phyloP scores from a whole-genome alignment of 1,140 invertebrate species.

The Tetraneura akinire region DNA sequence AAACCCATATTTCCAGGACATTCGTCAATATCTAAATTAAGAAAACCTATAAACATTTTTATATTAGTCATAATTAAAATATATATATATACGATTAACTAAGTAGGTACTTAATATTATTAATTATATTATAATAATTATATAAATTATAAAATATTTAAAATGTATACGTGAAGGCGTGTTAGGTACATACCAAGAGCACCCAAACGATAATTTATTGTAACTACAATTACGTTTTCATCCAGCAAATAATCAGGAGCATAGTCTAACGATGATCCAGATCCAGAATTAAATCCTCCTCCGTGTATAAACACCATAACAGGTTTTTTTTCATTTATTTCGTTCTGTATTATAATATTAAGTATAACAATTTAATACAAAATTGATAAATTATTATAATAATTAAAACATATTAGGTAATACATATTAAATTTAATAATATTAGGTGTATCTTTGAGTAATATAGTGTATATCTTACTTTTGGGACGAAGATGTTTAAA shows the following conservation, averaged over 20 bases:
- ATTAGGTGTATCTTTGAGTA: too few species aligned
- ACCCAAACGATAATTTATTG: conserved; percentile 77
- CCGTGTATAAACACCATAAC: conserved; percentile 71
- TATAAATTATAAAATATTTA: neutral
- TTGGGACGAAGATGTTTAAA: conserved; percentile 53
- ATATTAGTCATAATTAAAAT: neutral
- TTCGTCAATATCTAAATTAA: conserved; percentile 67
- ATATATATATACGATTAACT: too few species aligned
- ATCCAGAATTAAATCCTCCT: conserved; percentile 62
- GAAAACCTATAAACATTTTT: conserved; percentile 52
- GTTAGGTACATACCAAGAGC: conserved; percentile 61
- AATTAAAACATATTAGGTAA: too few species aligned
- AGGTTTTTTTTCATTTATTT: conserved; percentile 56
- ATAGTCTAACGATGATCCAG: conserved; percentile 62
- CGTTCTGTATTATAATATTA: neutral
- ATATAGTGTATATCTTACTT: conserved; percentile 17
- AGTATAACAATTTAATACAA: neutral
- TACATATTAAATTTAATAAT: too few species aligned
- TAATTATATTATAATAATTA: conserved; percentile 2
- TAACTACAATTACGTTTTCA: conserved; percentile 74
- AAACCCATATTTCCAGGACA: conserved; percentile 74
- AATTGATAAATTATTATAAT: neutral
- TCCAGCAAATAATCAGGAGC: conserved; percentile 75
- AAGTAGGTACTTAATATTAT: too few species aligned
- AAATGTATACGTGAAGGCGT: too few species aligned